phyloP scores from a whole-genome alignment of 2,797 vertebrate species.

The Myoxocephalus aenaeus region DNA sequence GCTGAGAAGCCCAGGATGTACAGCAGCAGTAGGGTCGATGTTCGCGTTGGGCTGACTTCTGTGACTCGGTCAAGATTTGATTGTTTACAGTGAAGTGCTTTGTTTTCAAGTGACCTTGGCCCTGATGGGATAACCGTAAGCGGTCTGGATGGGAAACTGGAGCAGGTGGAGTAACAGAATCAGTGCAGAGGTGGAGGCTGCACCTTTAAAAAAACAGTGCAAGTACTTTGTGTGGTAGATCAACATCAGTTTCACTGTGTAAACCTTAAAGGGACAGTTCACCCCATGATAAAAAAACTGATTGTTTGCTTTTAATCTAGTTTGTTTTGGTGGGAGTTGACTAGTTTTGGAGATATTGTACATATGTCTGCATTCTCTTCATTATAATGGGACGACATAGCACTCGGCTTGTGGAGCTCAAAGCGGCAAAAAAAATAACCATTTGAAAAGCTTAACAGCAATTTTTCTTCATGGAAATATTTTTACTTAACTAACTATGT shows the following conservation, averaged over 20 bases:
- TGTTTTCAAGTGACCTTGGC: conserved; percentile 79
- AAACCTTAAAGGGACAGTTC: conserved; percentile 24
- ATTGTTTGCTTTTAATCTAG: background rate
- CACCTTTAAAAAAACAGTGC: conserved; percentile 31
- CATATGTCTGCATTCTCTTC: background rate
- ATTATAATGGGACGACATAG: background rate
- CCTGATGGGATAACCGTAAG: conserved; percentile 51
- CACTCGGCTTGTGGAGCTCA: background rate
- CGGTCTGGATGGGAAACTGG: conserved; percentile 38
- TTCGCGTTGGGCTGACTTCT: conserved; percentile 42
- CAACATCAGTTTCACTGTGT: conserved; percentile 32
- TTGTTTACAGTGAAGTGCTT: conserved; percentile 71
- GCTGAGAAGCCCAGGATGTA: conserved; percentile 44
- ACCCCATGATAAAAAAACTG: background rate
- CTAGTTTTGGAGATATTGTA: background rate
- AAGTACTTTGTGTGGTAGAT: conserved; percentile 4
- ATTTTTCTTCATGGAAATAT: background rate
- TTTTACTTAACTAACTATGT: no score
- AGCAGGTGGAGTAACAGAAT: conserved; percentile 30
- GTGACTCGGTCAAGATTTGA: conserved; percentile 50
- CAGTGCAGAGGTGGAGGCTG: conserved; percentile 34
- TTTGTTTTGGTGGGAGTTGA: background rate
- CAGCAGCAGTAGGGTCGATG: conserved; percentile 38
- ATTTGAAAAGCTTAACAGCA: background rate
- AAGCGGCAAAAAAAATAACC: background rate